Percentiles rank a stretch among this genome's conserved stretches.
These are phyloP conservation scores for Turnix velox DNA, from an alignment of 2,113 vertebrate species.

Conservation along the genomic window DNA sequence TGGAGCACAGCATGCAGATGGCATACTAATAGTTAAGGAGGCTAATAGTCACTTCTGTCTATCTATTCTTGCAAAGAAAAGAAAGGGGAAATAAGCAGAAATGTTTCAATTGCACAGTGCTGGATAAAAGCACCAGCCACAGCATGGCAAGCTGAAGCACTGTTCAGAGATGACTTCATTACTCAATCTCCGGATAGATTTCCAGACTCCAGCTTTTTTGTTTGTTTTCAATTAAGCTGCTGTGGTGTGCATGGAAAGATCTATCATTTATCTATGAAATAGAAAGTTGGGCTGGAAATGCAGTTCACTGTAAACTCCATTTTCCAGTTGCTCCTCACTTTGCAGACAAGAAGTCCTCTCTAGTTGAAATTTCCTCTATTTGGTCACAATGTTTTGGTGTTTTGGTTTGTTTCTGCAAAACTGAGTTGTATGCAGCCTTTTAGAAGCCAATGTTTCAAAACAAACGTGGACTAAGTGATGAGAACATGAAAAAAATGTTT, in stretches of 20 bases:
- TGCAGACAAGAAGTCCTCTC: background rate
- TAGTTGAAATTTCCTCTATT: background rate
- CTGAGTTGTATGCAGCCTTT: background rate
- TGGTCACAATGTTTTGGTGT: background rate
- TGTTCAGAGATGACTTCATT: background rate
- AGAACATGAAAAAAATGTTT: background rate
- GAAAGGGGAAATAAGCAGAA: constrained; percentile 7
- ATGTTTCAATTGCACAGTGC: background rate
- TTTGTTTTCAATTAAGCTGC: constrained; percentile 31
- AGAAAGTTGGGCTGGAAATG: background rate
- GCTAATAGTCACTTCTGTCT: background rate
- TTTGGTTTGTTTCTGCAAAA: background rate
- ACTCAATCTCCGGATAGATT: background rate
- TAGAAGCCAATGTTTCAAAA: background rate
- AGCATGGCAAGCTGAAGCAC: background rate
- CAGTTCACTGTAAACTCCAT: background rate
- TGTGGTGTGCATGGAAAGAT: background rate
- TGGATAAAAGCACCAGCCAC: background rate
- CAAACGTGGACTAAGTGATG: background rate
- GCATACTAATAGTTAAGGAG: constrained; percentile 48
- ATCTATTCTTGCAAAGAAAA: background rate
- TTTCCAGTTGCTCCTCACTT: background rate
- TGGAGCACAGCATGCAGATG: constrained; percentile 28
- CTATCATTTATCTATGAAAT: background rate
- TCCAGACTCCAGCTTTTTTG: background rate